Evolutionary conservation across 1,140 invertebrate genomes (phyloP), one percentile per base, ranked within the genome.

Genomic region (Heterodera carotae): DNA sequence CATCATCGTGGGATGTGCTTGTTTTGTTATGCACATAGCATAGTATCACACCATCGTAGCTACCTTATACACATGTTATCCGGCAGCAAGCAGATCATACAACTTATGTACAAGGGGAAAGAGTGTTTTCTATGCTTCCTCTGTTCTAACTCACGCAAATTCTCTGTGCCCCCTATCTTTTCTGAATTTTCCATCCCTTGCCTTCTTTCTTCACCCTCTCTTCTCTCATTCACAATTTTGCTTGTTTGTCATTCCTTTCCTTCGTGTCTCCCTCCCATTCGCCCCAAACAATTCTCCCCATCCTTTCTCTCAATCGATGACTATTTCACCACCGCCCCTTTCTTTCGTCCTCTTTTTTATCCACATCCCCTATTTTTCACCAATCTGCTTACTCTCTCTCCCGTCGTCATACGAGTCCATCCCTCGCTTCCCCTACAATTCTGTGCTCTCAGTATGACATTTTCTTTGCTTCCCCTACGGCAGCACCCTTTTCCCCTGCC

Each of bases 211-310:
- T 29, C 12, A 4, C 75, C 48, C 56, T 29, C 67, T 69, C 64
- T 56, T 60, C 56, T 69, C 60, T n/a, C n/a, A n/a, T n/a, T n/a
- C n/a, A n/a, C n/a, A n/a, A 66, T 69, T 69, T 77, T 36, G 69
- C 36, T 43, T 72, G 43, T 33, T 31, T 56, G 69, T 68, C 39
- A 56, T 69, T 43, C 29, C 60, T 76, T 29, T 60, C 67, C 36
- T 72, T 36, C 59, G 29, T 12, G 48, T 76, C 43, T 71, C 22
- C 68, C 39, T 71, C 25, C 34, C 36, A 33, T 25, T 43, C 39
- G 6, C 39, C 59, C 29, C 56, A 27, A 6, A 8, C 39, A 6
- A 6, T 43, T 43, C 39, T 43, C 2, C 39, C 6, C 6, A 8
- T 43, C 39, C 39, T 12, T 36, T 3, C 34, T 60, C 48, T 81